Conservation (phyloP, 2,113 vertebrate genomes). For the Silurus meridionalis region DNA sequence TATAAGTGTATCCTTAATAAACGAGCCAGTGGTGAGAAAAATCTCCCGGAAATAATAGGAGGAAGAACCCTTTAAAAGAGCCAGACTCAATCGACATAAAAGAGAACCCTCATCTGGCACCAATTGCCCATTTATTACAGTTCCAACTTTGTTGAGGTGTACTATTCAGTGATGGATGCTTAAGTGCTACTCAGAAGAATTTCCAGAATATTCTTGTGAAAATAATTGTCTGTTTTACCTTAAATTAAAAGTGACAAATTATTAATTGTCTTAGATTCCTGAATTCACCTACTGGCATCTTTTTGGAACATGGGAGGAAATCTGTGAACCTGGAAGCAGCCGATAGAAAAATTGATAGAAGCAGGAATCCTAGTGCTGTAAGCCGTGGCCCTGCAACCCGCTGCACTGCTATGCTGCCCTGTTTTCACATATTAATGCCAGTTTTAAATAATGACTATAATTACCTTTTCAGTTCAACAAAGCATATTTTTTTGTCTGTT, state of each 20-base stretch:
- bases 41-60: too few relatives aligned
- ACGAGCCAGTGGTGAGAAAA: too few relatives aligned
- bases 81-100: too few relatives aligned
- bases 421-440: neutral
- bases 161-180: too few relatives aligned
- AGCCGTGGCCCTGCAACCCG: neutral
- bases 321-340: neutral
- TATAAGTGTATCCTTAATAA: too few relatives aligned
- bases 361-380: neutral
- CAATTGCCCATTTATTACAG: too few relatives aligned
- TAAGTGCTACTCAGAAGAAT: neutral
- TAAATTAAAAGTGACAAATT: too few relatives aligned
- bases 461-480: neutral
- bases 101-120: too few relatives aligned
- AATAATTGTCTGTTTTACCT: neutral
- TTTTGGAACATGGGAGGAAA: neutral
- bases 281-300: neutral
- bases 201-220: neutral
- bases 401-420: neutral
- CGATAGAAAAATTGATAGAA: neutral
- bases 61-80: too few relatives aligned
- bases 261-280: too few relatives aligned
- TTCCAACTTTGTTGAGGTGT: too few relatives aligned
- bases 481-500: neutral
- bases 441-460: neutral